A percentile compares a stretch with the other conserved stretches of the same genome.
Evolutionary conservation across 2,113 vertebrate genomes (phyloP).

Genomic region (Rhinopomastus cyanomelas): DNA sequence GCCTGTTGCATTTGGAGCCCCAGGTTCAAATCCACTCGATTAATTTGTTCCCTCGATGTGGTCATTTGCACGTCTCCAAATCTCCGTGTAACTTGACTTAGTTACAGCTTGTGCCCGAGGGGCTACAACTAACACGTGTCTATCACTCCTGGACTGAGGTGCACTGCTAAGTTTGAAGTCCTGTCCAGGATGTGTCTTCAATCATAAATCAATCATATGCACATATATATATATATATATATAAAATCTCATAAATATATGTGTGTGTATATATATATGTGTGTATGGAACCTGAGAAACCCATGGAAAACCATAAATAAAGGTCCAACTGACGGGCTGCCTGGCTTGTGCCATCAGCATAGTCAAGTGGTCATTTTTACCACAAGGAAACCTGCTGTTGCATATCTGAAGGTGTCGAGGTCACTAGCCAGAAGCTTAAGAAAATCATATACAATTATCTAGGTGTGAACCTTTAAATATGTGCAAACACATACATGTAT

Average conservation of each 20-base stretch:
- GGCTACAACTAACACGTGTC: background rate
- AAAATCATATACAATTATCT: background rate
- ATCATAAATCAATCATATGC: background rate
- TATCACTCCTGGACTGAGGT: background rate
- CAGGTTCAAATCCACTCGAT: conserved; percentile 45
- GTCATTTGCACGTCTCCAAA: conserved; percentile 48
- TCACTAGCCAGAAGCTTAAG: background rate
- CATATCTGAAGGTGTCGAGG: background rate
- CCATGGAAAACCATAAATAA: background rate
- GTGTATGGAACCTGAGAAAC: background rate
- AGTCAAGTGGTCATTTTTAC: background rate
- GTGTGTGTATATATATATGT: background rate
- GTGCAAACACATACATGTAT: background rate
- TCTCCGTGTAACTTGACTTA: conserved; percentile 11
- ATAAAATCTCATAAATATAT: background rate
- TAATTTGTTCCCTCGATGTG: conserved; percentile 12
- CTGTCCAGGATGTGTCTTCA: conserved; percentile 10
- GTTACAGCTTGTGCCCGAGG: background rate
- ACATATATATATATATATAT: background rate
- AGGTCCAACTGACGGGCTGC: background rate
- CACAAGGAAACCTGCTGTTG: background rate
- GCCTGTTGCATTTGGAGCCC: conserved; percentile 41
- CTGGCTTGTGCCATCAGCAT: background rate
- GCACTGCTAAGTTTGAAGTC: conserved; percentile 22
- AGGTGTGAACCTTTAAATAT: background rate